Conservation (phyloP, 2,797 vertebrate species). For the Ambastaia sidthimunki region DNA sequence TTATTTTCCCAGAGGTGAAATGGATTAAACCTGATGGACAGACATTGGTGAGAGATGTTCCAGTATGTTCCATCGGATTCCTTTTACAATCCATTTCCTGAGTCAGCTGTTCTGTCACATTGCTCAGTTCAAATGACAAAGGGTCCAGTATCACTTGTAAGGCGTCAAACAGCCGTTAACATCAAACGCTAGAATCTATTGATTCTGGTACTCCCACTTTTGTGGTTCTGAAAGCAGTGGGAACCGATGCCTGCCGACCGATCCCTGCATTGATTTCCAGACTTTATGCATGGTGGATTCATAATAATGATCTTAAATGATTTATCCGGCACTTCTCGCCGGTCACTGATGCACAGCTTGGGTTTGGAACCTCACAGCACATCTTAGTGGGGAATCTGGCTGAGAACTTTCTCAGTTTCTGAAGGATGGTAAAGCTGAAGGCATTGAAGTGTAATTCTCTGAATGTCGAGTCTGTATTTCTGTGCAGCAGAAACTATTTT, state of each 20-base stretch:
- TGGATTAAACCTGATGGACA: constrained; percentile 63
- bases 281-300: constrained; percentile 64
- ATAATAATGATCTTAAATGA: constrained; percentile 60
- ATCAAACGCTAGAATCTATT: constrained; percentile 67
- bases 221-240: constrained; percentile 53
- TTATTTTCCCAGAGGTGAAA: constrained; percentile 67
- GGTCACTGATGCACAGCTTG: constrained; percentile 18
- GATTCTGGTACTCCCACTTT: constrained; percentile 70
- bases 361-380: constrained; percentile 15
- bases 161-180: constrained; percentile 57
- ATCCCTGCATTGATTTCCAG: constrained; percentile 62
- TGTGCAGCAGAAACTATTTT: constrained; percentile 31
- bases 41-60: constrained; percentile 68
- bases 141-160: constrained; percentile 48
- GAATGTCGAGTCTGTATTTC: neutral
- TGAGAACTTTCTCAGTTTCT: neutral
- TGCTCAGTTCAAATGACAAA: constrained; percentile 65
- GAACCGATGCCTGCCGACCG: constrained; percentile 59
- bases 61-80: constrained; percentile 62
- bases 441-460: neutral
- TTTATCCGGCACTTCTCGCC: constrained; percentile 8
- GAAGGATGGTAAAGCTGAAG: neutral
- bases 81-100: constrained; percentile 66
- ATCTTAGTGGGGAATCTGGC: constrained; percentile 28
- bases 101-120: constrained; percentile 70